Conservation (phyloP, 1,140 invertebrate genomes). For the Trichonephila inaurata region DNA sequence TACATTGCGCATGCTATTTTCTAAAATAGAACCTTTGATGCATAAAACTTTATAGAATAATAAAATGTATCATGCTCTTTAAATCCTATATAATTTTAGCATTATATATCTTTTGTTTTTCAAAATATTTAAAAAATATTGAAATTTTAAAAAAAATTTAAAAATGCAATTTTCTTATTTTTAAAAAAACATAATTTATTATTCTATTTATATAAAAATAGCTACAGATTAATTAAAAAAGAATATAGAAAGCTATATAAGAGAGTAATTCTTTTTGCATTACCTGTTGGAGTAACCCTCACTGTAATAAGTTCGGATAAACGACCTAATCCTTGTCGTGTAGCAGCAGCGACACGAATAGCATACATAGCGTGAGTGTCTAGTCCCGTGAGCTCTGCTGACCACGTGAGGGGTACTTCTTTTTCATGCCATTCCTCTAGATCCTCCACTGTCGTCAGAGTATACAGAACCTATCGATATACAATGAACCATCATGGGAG, state of each 20-base stretch:
- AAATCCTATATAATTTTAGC: no score
- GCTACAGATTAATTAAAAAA: neutral
- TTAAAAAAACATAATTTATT: no score
- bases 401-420: slow-evolving; percentile 91
- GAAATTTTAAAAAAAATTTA: no score
- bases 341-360: slow-evolving; percentile 93
- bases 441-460: slow-evolving; percentile 94
- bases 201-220: no score
- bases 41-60: no score
- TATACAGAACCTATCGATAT: slow-evolving; percentile 90
- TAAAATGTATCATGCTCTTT: no score
- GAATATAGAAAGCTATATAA: neutral
- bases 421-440: slow-evolving; percentile 94
- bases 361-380: slow-evolving; percentile 96
- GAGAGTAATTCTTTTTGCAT: neutral
- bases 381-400: slow-evolving; percentile 93
- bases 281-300: slow-evolving; percentile 84
- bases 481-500: no score
- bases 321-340: slow-evolving; percentile 84
- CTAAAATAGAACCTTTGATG: no score
- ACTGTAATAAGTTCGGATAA: slow-evolving; percentile 87
- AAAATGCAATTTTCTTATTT: no score
- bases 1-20: no score
- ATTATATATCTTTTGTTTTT: no score
- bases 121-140: no score